Conservation (phyloP, 2,113 vertebrate species). For the Sprattus sprattus region DNA sequence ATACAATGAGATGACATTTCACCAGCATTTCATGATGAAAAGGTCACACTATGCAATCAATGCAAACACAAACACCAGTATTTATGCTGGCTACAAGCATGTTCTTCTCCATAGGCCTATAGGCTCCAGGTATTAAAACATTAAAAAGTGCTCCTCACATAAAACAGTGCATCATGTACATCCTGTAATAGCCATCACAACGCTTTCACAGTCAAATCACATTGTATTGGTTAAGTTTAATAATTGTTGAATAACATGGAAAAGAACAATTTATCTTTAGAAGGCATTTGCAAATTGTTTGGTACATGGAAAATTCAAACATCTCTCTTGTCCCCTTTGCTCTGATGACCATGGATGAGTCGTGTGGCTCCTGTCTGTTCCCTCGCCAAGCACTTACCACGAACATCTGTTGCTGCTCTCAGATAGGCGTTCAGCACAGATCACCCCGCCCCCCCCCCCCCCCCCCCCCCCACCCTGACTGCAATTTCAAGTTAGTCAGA, state of each 20-base stretch:
- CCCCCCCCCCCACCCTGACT: no score
- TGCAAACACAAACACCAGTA: background rate
- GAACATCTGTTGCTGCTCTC: background rate
- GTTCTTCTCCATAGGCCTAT: background rate
- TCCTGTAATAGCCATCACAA: no score
- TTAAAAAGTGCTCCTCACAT: background rate
- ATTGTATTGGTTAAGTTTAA: background rate
- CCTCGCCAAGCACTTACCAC: background rate
- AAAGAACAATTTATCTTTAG: background rate
- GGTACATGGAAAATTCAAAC: background rate
- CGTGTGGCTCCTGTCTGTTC: background rate
- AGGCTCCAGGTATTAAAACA: background rate
- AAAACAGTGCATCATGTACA: no score
- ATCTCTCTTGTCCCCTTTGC: background rate
- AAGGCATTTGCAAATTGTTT: background rate
- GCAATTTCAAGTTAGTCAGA: background rate
- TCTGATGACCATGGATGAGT: background rate
- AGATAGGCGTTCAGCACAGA: background rate
- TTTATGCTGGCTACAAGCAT: background rate
- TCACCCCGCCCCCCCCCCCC: background rate
- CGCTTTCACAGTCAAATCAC: background rate
- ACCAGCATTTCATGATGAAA: background rate
- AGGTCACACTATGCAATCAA: background rate
- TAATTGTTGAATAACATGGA: background rate
- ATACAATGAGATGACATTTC: background rate